Conservation (phyloP, 2,888 invertebrate species). For the Chaetogeoica ovagalla region DNA sequence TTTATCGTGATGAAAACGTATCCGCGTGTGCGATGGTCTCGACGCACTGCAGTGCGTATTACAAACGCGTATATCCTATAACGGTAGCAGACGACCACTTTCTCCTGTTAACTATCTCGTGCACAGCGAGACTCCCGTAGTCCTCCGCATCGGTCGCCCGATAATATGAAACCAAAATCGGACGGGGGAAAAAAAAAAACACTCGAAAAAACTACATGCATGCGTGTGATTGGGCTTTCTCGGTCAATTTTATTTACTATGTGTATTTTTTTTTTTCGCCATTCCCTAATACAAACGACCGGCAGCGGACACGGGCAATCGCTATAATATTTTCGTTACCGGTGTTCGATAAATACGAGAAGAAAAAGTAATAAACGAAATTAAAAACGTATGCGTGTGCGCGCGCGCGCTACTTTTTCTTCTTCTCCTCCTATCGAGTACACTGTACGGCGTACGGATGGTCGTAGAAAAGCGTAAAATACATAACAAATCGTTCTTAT, state of each 20-base stretch:
- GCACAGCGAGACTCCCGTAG: not conserved
- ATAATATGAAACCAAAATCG: slow-evolving; percentile 25
- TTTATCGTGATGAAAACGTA: too few species aligned
- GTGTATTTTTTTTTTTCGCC: too few species aligned
- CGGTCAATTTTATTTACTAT: slow-evolving; percentile 28
- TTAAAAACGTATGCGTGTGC: not conserved
- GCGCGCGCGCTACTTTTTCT: not conserved
- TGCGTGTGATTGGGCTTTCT: slow-evolving; percentile 35
- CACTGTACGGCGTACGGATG: not conserved
- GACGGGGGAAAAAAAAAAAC: not conserved
- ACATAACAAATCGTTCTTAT: slow-evolving; percentile 22
- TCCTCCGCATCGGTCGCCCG: not conserved
- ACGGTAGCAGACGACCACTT: slow-evolving; percentile 50
- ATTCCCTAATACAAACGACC: not conserved
- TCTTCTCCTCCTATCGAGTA: not conserved
- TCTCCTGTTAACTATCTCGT: slow-evolving; percentile 24
- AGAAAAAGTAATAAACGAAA: slow-evolving; percentile 24
- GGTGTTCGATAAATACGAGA: not conserved
- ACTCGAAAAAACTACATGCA: not conserved
- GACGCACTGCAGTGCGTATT: not conserved
- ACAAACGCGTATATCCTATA: not conserved
- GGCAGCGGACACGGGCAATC: not conserved
- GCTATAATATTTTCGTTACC: too few species aligned
- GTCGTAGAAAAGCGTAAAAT: slow-evolving; percentile 8
- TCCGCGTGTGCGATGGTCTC: too few species aligned